These are phyloP conservation scores for Callimorpha dominula DNA, from an alignment of 2,888 invertebrate species.

Conservation along the genomic window DNA sequence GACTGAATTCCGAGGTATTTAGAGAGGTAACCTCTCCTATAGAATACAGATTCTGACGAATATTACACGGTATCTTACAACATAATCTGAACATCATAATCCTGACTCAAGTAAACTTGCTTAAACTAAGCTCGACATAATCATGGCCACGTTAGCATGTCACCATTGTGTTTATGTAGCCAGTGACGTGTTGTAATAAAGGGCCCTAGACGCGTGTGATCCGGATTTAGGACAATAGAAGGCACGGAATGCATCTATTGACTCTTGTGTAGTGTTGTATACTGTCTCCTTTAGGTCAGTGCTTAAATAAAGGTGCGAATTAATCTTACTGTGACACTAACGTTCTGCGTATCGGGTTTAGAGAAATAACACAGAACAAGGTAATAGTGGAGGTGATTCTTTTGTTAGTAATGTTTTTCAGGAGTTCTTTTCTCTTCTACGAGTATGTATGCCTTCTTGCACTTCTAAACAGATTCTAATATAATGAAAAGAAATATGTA, in stretches of 20 bases:
- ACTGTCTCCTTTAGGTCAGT: conserved; percentile 37
- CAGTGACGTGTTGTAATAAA: conserved; percentile 32
- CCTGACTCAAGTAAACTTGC: conserved; percentile 17
- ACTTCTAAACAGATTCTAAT: no score
- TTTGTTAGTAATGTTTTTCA: neutral
- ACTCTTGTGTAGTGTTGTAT: conserved; percentile 7
- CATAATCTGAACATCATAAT: conserved; percentile 16
- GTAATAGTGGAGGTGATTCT: conserved; percentile 1
- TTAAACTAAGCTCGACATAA: conserved; percentile 16
- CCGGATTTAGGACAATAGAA: conserved; percentile 49
- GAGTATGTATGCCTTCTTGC: no score
- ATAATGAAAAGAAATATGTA: no score
- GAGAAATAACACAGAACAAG: conserved; percentile 9
- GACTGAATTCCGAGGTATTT: neutral
- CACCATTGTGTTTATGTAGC: conserved; percentile 38
- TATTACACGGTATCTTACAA: neutral
- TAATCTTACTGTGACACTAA: conserved; percentile 22
- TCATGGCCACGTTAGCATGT: conserved; percentile 28
- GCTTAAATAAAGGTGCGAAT: conserved; percentile 40
- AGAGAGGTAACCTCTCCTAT: neutral
- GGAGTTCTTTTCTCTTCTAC: no score
- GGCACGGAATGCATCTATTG: conserved; percentile 20
- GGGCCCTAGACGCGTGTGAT: conserved; percentile 35
- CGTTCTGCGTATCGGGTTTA: conserved; percentile 5
- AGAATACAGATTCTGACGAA: neutral